Evolutionary conservation across 2,888 invertebrate species (phyloP).

Genomic region (Lottia gigantea): DNA sequence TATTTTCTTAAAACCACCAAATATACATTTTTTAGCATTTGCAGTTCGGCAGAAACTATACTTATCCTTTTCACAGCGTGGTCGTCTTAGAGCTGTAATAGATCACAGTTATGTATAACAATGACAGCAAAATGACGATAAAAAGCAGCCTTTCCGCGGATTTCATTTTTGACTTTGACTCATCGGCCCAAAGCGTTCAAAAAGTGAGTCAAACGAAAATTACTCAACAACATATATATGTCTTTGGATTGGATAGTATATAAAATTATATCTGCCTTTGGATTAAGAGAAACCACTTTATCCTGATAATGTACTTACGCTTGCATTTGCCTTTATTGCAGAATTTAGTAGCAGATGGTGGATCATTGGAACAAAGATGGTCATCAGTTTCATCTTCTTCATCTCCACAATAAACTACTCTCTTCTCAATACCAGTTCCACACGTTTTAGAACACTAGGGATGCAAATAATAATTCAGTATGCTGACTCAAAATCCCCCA

Average conservation of each 20-base stretch:
- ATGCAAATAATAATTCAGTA: not conserved
- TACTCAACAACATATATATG: not conserved
- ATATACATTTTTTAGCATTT: slow-evolving; percentile 28
- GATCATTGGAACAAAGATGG: slow-evolving; percentile 33
- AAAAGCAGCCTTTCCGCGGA: too few species aligned
- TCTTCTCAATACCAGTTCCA: slow-evolving; percentile 44
- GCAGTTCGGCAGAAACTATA: slow-evolving; percentile 31
- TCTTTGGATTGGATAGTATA: too few species aligned
- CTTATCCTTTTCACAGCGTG: slow-evolving; percentile 24
- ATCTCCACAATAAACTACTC: slow-evolving; percentile 47
- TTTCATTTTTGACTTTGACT: too few species aligned
- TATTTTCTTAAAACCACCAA: slow-evolving; percentile 30
- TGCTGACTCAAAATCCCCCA: too few species aligned
- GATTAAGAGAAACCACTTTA: too few species aligned
- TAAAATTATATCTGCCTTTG: too few species aligned
- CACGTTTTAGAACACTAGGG: slow-evolving; percentile 51
- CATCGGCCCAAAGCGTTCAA: too few species aligned
- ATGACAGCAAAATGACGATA: too few species aligned
- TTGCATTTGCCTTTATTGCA: slow-evolving; percentile 38
- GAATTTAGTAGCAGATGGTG: slow-evolving; percentile 33
- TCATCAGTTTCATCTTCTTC: slow-evolving; percentile 33
- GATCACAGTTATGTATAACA: too few species aligned
- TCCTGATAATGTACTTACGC: slow-evolving; percentile 17
- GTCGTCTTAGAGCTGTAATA: slow-evolving; percentile 9
- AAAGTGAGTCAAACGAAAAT: not conserved